These are phyloP conservation scores for Melanotaenia nigrans DNA, from an alignment of 2,797 vertebrate genomes.

Conservation along the genomic window DNA sequence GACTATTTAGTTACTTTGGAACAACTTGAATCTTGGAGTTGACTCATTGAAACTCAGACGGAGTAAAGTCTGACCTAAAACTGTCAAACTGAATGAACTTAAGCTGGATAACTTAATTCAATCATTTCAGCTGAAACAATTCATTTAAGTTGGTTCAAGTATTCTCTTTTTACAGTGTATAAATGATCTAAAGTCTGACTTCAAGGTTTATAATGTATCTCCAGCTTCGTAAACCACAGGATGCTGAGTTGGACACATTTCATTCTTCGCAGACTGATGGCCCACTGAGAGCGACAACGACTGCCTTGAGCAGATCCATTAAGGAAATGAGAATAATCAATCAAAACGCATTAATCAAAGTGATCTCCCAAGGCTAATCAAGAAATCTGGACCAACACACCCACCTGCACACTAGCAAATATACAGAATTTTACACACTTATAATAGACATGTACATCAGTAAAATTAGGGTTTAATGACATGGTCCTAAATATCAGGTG, in stretches of 20 bases:
- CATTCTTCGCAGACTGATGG: conserved; percentile 35
- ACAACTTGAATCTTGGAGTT: too few species aligned
- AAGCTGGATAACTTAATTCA: too few species aligned
- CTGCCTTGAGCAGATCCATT: conserved; percentile 59
- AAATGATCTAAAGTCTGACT: conserved; percentile 18
- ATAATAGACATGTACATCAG: neutral
- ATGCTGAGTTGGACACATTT: conserved; percentile 48
- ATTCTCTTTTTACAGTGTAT: neutral
- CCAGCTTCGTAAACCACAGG: neutral
- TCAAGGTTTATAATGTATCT: conserved; percentile 7
- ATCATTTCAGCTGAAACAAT: too few species aligned
- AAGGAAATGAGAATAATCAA: conserved; percentile 69
- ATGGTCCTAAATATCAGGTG: neutral
- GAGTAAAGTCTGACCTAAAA: too few species aligned
- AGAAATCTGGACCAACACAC: conserved; percentile 18
- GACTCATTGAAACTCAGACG: too few species aligned
- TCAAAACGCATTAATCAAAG: conserved; percentile 65
- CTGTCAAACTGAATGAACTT: too few species aligned
- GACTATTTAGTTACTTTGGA: too few species aligned
- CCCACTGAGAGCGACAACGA: conserved; percentile 32
- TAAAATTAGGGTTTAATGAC: neutral
- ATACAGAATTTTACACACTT: neutral
- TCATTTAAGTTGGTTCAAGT: too few species aligned
- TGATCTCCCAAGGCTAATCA: conserved; percentile 46
- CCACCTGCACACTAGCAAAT: neutral